Evolutionary conservation across 1,140 invertebrate genomes (phyloP), one percentile per base, ranked within the genome.

Genomic region (Bathynomus jamesi): DNA sequence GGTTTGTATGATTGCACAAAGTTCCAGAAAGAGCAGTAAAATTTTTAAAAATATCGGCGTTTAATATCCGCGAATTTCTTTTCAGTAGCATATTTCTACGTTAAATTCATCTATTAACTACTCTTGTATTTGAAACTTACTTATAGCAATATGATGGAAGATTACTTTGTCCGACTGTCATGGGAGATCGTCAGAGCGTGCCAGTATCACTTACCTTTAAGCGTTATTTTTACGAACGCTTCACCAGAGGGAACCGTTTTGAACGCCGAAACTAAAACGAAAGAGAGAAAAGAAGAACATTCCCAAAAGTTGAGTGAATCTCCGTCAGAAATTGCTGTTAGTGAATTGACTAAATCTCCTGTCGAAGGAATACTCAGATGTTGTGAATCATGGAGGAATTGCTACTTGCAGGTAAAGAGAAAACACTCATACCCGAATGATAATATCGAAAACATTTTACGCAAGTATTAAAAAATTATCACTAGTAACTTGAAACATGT

Each of bases 121-220:
- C 5, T 21, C 21, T 53, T 3, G 21, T 53, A 53, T 53, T 53
- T 2, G 11, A 17, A 53, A 53, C 5, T 3, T 3, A 3, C 40
- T 5, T 21, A 40, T 17, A 7, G 7, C 17, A 17, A 5, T 53
- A 53, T 53, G 21, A 53, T 53, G 0, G 30, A 32, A 13, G 8
- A 40, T 11, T 53, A 68, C 32, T 40, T 68, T 32, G 65, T 73
- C 11, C 67, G 67, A 10, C 64, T 73, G 61, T 76, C 75, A 0
- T 76, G 75, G 75, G 75, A 76, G 28, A 69, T 76, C 10, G 70
- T 69, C 2, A 61, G 68, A n/a, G 71, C 71, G 1, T 73, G 75
- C 10, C 67, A 73, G 65, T 60, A 65, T 0, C 75, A 73, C 64
- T 71, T 76, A 5, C 67, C 68, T 4, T 53, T 70, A 29, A 64